Evolutionary conservation across 1,140 invertebrate genomes (phyloP).

Genomic region (Meloidogyne hapla): DNA sequence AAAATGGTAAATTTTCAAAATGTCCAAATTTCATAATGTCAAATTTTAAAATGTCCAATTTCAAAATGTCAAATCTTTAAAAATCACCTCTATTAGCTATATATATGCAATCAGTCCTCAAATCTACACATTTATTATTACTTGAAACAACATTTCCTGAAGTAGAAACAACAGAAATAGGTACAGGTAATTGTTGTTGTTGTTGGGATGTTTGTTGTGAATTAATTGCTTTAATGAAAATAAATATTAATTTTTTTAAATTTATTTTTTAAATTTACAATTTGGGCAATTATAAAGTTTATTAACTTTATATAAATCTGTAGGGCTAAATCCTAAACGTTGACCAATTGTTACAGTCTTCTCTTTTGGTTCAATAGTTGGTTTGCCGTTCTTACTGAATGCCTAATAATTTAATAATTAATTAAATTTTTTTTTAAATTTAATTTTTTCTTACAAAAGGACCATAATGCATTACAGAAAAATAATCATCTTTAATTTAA

Average conservation of each 20-base stretch:
- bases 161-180: not conserved
- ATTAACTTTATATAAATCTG: conserved; percentile 67
- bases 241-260: too few relatives aligned
- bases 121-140: not conserved
- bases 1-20: too few relatives aligned
- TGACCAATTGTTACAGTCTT: conserved; percentile 66
- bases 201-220: not conserved
- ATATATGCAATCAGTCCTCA: not conserved
- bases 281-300: conserved; percentile 65
- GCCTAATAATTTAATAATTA: conserved; percentile 40
- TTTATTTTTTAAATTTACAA: not conserved
- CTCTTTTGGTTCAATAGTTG: conserved; percentile 65
- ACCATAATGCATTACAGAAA: conserved; percentile 28
- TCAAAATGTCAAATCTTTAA: too few relatives aligned
- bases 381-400: conserved; percentile 64
- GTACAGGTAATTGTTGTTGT: not conserved
- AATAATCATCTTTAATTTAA: conserved; percentile 27
- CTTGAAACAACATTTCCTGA: not conserved
- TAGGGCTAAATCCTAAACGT: conserved; percentile 64
- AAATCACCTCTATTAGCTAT: not conserved
- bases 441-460: conserved; percentile 8
- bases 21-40: too few relatives aligned
- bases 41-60: too few relatives aligned
- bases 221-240: too few relatives aligned
- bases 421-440: not conserved